A percentile compares a stretch with the other conserved stretches of the same genome.
These are phyloP conservation scores for Amblyteles armatorius DNA, from an alignment of 2,888 invertebrate genomes.

Conservation along the genomic window DNA sequence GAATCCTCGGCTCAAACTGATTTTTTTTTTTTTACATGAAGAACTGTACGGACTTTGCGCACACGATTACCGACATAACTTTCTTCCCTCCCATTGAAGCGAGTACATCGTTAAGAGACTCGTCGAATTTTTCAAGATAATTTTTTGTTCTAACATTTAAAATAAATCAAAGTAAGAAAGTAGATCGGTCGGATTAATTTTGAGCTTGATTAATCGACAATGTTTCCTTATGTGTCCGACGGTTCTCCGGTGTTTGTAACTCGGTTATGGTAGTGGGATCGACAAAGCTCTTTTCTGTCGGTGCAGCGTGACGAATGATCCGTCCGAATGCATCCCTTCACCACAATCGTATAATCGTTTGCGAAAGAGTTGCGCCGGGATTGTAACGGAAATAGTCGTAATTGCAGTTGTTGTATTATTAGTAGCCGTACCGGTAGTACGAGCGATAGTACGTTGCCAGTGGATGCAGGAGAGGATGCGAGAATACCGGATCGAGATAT, in stretches of 20 bases:
- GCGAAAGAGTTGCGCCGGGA: conserved; percentile 10
- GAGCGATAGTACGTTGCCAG: conserved; percentile 24
- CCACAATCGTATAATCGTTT: conserved; percentile 28
- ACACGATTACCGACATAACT: not conserved
- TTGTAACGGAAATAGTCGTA: conserved; percentile 40
- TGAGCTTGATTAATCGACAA: not conserved
- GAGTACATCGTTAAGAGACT: not conserved
- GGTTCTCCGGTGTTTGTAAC: not conserved
- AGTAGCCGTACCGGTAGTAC: conserved; percentile 22
- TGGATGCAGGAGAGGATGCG: conserved; percentile 5
- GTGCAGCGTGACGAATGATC: conserved; percentile 23
- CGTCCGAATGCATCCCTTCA: not conserved
- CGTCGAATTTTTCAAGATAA: not conserved
- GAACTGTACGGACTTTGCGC: not conserved
- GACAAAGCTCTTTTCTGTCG: not conserved
- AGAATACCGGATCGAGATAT: conserved; percentile 21
- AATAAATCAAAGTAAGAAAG: not conserved
- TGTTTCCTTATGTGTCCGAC: not conserved
- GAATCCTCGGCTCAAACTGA: not conserved
- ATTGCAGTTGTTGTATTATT: conserved; percentile 27
- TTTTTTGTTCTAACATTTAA: not conserved
- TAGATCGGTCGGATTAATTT: not conserved
- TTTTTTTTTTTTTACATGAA: not conserved
- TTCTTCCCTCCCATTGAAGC: not conserved
- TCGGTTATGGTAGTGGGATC: conserved; percentile 1